Percentiles rank a stretch among this genome's conserved stretches.
Evolutionary conservation across 2,797 vertebrate genomes (phyloP).

Genomic region (Pygocentrus nattereri): DNA sequence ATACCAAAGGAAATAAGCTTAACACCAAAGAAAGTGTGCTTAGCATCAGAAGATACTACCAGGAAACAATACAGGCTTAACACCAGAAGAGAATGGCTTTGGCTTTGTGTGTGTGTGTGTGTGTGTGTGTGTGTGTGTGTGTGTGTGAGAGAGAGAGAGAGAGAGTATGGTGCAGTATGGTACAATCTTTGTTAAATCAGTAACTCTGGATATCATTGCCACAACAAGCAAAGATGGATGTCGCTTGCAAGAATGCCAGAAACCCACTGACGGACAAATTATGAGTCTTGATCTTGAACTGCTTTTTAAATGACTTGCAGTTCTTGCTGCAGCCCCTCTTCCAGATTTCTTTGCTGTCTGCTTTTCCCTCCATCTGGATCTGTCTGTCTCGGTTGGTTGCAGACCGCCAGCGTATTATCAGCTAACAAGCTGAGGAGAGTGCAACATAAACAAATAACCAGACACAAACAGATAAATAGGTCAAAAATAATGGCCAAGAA

Average conservation of each 20-base stretch:
- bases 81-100: too few relatives aligned
- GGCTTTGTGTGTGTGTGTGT: too few relatives aligned
- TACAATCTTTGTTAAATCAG: too few relatives aligned
- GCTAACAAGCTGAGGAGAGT: constrained; percentile 21
- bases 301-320: background rate
- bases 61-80: too few relatives aligned
- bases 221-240: background rate
- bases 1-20: too few relatives aligned
- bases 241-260: too few relatives aligned
- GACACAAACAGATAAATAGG: background rate
- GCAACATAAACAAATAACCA: constrained; percentile 20
- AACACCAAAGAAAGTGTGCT: too few relatives aligned
- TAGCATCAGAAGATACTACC: too few relatives aligned
- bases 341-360: background rate
- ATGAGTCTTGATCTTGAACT: background rate
- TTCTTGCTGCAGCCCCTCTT: background rate
- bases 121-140: too few relatives aligned
- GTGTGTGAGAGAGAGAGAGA: too few relatives aligned
- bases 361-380: constrained; percentile 12
- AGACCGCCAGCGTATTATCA: background rate
- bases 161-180: background rate
- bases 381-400: constrained; percentile 23
- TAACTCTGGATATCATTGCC: background rate
- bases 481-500: constrained; percentile 20
- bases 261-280: background rate